Conservation (phyloP, 2,113 vertebrate genomes). For the Salminus brasiliensis region DNA sequence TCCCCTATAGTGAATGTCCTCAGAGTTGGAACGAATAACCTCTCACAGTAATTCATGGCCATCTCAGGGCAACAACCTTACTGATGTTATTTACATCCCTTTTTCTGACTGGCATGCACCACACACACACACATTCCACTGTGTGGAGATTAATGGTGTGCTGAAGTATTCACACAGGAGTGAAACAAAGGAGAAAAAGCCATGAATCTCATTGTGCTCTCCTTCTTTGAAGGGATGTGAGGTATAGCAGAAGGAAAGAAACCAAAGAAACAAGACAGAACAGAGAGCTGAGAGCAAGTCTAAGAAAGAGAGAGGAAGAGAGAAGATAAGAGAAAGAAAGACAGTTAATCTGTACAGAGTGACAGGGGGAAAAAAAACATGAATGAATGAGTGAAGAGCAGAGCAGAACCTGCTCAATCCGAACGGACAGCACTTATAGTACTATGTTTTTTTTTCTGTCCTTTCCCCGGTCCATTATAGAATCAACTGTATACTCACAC, state of each 20-base stretch:
- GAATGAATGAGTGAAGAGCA: neutral
- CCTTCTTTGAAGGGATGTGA: neutral
- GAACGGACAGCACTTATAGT: neutral
- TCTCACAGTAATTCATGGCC: constrained; percentile 15
- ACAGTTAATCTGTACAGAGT: neutral
- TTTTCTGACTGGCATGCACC: neutral
- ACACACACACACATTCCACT: constrained; percentile 5
- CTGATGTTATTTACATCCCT: constrained; percentile 40
- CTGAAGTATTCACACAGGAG: constrained; percentile 28
- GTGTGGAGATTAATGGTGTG: constrained; percentile 9
- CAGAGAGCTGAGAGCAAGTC: too few species aligned
- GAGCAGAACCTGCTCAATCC: neutral
- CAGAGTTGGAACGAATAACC: neutral
- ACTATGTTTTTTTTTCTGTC: too few species aligned
- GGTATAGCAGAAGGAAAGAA: neutral
- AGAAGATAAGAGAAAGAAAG: neutral
- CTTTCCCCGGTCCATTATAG: neutral
- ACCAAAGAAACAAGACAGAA: neutral
- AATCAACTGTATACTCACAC: neutral
- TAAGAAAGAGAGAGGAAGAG: neutral
- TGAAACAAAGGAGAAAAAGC: constrained; percentile 26
- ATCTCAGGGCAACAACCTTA: constrained; percentile 2
- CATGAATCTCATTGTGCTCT: constrained; percentile 12
- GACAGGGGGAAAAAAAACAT: neutral
- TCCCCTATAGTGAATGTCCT: neutral